Percentiles rank a stretch among this genome's conserved stretches.
Conservation (phyloP, 2,797 vertebrate species). For the Spinus pinus region DNA sequence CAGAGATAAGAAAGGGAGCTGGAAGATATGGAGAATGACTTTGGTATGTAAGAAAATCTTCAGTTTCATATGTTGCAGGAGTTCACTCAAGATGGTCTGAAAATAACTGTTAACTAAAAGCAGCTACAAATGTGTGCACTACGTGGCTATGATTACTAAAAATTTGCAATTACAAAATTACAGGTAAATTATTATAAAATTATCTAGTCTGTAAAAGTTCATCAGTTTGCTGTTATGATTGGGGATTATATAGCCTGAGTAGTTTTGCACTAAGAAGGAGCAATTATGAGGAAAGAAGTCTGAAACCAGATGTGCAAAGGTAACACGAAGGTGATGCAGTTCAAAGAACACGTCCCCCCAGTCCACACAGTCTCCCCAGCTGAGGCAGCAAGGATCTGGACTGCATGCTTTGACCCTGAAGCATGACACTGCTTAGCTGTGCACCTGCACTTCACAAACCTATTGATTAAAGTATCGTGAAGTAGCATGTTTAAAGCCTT, state of each 20-base stretch:
- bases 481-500: constrained; percentile 1
- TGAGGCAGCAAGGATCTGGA: neutral
- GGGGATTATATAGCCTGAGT: neutral
- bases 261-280: neutral
- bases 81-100: neutral
- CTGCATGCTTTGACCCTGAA: neutral
- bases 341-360: neutral
- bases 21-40: neutral
- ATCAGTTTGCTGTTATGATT: neutral
- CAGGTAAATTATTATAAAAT: neutral
- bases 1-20: neutral
- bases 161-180: neutral
- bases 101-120: neutral
- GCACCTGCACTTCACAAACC: neutral
- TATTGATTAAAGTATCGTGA: neutral
- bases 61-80: neutral
- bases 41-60: constrained; percentile 3
- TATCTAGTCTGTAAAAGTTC: neutral
- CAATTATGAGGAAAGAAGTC: neutral
- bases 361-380: neutral
- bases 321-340: neutral
- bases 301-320: neutral
- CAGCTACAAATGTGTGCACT: neutral
- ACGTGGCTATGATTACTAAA: neutral
- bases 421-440: neutral